phyloP scores from a whole-genome alignment of 1,140 invertebrate species.

The Drosophila micromelanica region DNA sequence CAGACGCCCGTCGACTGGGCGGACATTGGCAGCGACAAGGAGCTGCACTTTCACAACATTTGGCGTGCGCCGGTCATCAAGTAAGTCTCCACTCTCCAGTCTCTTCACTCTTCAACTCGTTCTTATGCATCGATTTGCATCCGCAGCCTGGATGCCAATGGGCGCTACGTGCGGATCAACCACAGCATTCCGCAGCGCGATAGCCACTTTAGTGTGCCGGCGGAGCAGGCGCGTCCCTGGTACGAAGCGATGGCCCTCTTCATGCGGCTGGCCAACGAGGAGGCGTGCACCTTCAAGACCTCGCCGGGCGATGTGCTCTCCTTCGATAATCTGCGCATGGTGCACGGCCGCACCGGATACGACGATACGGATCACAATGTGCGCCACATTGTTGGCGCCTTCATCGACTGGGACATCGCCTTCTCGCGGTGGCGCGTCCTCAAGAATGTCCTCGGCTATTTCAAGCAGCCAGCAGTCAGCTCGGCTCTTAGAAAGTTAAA shows the following conservation, averaged over 20 bases:
- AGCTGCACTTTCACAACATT: constrained; percentile 86
- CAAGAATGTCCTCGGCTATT: constrained; percentile 13
- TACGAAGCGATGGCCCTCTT: constrained; percentile 87
- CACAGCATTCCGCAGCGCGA: constrained; percentile 89
- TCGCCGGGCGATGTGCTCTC: constrained; percentile 87
- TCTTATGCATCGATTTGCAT: too few species aligned
- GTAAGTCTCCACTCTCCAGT: constrained; percentile 68
- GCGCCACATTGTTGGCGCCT: constrained; percentile 88
- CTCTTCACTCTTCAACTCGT: not conserved
- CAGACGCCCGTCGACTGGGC: constrained; percentile 87
- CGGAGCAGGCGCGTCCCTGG: constrained; percentile 87
- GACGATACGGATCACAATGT: constrained; percentile 86
- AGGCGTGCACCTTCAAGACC: constrained; percentile 87
- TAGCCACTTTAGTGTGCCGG: constrained; percentile 86
- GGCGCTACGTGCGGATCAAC: constrained; percentile 86
- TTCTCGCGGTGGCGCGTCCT: constrained; percentile 86
- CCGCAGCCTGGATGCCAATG: constrained; percentile 85
- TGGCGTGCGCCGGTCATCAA: constrained; percentile 87
- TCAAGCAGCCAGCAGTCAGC: constrained; percentile 1
- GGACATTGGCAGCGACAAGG: constrained; percentile 87
- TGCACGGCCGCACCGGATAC: constrained; percentile 88
- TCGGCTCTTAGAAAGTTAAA: too few species aligned
- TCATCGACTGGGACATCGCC: constrained; percentile 90
- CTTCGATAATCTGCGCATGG: constrained; percentile 88
- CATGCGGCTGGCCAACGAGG: constrained; percentile 85